These are phyloP conservation scores for Euthynnus affinis DNA, from an alignment of 2,797 vertebrate genomes.

Conservation along the genomic window DNA sequence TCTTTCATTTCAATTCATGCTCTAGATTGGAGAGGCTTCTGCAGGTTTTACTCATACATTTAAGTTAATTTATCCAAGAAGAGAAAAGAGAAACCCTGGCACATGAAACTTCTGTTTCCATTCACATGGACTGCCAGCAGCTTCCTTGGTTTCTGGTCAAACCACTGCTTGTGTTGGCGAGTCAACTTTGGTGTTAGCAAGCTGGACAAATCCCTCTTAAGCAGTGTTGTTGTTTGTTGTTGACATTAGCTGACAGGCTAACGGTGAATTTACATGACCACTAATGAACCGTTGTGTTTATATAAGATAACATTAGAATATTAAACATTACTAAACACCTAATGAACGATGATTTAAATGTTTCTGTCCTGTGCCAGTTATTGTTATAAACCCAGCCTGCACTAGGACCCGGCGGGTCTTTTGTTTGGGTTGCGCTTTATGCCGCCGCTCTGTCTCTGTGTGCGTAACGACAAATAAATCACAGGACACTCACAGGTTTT, in stretches of 20 bases:
- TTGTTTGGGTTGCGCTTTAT: conserved; percentile 87
- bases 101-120: neutral
- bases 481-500: conserved; percentile 15
- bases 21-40: neutral
- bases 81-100: neutral
- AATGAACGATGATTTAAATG: neutral
- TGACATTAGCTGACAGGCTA: conserved; percentile 1
- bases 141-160: neutral
- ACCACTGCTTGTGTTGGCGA: neutral
- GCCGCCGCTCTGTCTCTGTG: conserved; percentile 59
- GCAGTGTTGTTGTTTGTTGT: conserved; percentile 13
- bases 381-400: conserved; percentile 73
- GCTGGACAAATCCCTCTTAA: conserved; percentile 35
- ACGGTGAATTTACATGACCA: neutral
- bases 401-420: conserved; percentile 92
- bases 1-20: neutral
- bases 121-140: neutral
- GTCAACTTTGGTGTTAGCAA: conserved; percentile 3
- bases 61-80: neutral
- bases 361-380: conserved; percentile 33
- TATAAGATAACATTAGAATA: neutral
- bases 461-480: conserved; percentile 70
- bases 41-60: neutral
- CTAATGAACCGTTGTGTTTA: neutral
- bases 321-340: neutral